Evolutionary conservation across 2,888 invertebrate genomes (phyloP).

Genomic region (Drepanosiphum platanoidis): DNA sequence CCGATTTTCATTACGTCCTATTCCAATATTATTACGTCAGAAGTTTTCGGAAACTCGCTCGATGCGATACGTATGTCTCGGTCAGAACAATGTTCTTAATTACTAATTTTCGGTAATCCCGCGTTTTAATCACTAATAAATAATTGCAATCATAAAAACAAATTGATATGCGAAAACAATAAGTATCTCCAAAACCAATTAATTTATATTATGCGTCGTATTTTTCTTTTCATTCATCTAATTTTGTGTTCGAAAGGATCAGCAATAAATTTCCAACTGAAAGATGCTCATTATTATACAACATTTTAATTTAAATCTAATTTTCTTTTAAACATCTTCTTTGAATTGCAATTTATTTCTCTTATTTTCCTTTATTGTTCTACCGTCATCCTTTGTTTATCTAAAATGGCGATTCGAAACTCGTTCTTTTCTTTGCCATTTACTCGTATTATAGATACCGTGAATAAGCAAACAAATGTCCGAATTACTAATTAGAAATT

Average conservation of each 20-base stretch:
- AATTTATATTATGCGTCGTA: neutral
- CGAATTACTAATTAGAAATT: slow-evolving; percentile 37
- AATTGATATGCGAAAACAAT: too few relatives aligned
- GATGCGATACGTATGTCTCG: too few relatives aligned
- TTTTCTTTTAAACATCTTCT: neutral
- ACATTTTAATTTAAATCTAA: neutral
- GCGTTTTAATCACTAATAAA: too few relatives aligned
- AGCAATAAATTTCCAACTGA: neutral
- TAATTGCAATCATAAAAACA: too few relatives aligned
- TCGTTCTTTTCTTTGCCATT: neutral
- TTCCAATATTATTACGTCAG: too few relatives aligned
- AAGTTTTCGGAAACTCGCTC: too few relatives aligned
- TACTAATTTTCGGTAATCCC: too few relatives aligned
- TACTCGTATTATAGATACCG: neutral
- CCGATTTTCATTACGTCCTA: too few relatives aligned
- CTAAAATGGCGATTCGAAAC: slow-evolving; percentile 20
- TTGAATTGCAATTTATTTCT: neutral
- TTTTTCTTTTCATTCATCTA: neutral
- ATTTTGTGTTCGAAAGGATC: neutral
- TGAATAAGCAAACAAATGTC: slow-evolving; percentile 7
- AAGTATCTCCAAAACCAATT: neutral
- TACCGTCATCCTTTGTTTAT: slow-evolving; percentile 23
- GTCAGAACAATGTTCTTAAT: too few relatives aligned
- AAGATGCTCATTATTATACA: slow-evolving; percentile 13
- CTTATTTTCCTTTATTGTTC: slow-evolving; percentile 12